phyloP scores from a whole-genome alignment of 2,888 invertebrate genomes.

The Drosophila longiperda region DNA sequence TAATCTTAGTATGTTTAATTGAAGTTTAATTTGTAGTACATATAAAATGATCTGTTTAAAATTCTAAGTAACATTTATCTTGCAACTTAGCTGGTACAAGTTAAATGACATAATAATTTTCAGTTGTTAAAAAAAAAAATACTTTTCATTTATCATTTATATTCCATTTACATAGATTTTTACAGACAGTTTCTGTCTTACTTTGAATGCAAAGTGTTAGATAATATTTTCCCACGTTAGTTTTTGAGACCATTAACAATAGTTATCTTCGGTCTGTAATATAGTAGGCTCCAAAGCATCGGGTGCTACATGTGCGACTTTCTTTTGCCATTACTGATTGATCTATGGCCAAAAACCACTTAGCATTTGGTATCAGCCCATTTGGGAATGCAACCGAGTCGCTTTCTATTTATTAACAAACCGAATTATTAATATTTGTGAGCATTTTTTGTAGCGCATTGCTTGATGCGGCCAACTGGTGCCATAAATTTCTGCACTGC shows the following conservation, averaged over 20 bases:
- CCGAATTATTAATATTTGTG: constrained; percentile 22
- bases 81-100: background rate
- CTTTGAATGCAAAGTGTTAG: constrained; percentile 7
- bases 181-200: background rate
- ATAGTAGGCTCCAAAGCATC: constrained; percentile 11
- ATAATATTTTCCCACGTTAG: constrained; percentile 48
- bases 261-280: constrained; percentile 30
- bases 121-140: background rate
- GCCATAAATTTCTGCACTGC: constrained; percentile 58
- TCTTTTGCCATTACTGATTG: constrained; percentile 68
- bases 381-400: constrained; percentile 18
- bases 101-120: background rate
- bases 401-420: constrained; percentile 61
- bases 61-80: background rate
- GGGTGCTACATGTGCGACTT: constrained; percentile 45
- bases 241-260: constrained; percentile 34
- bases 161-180: background rate
- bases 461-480: constrained; percentile 38
- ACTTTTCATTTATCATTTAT: background rate
- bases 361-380: constrained; percentile 48
- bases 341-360: constrained; percentile 56
- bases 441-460: constrained; percentile 60
- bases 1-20: background rate
- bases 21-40: background rate
- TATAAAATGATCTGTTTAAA: background rate